Evolutionary conservation across 2,888 invertebrate species (phyloP).

Genomic region (Hypercompe scribonia): DNA sequence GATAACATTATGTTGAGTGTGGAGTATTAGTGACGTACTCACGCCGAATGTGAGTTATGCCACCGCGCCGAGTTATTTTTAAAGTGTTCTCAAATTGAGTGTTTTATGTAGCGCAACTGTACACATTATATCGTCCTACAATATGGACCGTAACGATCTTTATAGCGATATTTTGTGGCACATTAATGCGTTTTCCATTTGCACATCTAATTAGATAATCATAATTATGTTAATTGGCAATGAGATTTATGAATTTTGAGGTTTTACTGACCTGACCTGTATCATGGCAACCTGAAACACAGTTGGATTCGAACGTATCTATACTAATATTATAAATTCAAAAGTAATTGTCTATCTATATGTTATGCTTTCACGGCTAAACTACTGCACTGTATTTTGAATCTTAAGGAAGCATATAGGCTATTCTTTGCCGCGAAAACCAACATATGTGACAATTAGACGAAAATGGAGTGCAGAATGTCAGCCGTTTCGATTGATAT

Average conservation of each 20-base stretch:
- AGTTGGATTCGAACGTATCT: no score
- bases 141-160: background rate
- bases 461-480: background rate
- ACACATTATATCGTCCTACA: slow-evolving; percentile 1
- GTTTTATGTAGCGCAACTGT: slow-evolving; percentile 13
- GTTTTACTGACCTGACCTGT: background rate
- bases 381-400: no score
- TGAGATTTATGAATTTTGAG: background rate
- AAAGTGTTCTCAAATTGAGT: slow-evolving; percentile 20
- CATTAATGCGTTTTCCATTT: background rate
- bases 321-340: no score
- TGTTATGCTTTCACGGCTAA: no score
- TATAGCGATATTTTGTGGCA: background rate
- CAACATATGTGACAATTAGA: background rate
- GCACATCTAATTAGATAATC: background rate
- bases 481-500: background rate
- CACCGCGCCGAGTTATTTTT: slow-evolving; percentile 19
- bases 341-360: no score
- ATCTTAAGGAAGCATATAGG: no score
- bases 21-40: slow-evolving; percentile 9
- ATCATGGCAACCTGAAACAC: background rate
- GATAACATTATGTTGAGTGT: slow-evolving; percentile 6
- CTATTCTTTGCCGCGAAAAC: no score
- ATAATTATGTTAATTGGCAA: background rate
- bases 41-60: slow-evolving; percentile 14